These are phyloP conservation scores for Drosophila arawakana DNA, from an alignment of 1,140 invertebrate genomes.

Conservation along the genomic window DNA sequence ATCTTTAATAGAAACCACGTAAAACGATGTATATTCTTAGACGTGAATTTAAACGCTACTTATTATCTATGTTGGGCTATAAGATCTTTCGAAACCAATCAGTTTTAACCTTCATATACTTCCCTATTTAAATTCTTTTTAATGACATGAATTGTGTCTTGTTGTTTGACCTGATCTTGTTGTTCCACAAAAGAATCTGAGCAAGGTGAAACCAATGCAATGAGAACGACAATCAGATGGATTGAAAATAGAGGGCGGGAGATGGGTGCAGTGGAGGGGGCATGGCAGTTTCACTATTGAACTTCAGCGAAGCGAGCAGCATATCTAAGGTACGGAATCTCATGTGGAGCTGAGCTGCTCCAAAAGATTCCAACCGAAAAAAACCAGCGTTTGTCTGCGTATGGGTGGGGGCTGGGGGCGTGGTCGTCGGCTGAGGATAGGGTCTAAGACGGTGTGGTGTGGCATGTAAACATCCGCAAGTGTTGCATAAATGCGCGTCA, in stretches of 20 bases:
- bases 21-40: no score
- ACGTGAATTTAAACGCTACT: no score
- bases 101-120: not conserved
- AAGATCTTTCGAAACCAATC: no score
- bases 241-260: not conserved
- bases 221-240: constrained; percentile 43
- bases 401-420: not conserved
- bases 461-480: constrained; percentile 43
- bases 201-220: constrained; percentile 60
- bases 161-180: constrained; percentile 22
- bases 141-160: constrained; percentile 8
- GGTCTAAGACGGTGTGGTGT: not conserved
- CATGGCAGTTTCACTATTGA: constrained; percentile 38
- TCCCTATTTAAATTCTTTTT: not conserved
- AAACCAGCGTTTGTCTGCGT: constrained; percentile 6
- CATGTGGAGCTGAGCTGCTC: constrained; percentile 35
- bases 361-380: constrained; percentile 35
- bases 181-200: constrained; percentile 36
- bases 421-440: constrained; percentile 4
- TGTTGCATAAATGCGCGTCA: constrained; percentile 71
- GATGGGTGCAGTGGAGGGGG: not conserved
- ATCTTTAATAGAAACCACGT: no score
- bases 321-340: constrained; percentile 61
- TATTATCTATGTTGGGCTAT: no score
- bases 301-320: constrained; percentile 70